Base-by-base conservation (phyloP, 2,113 vertebrate species). In the Rynchops niger region DNA sequence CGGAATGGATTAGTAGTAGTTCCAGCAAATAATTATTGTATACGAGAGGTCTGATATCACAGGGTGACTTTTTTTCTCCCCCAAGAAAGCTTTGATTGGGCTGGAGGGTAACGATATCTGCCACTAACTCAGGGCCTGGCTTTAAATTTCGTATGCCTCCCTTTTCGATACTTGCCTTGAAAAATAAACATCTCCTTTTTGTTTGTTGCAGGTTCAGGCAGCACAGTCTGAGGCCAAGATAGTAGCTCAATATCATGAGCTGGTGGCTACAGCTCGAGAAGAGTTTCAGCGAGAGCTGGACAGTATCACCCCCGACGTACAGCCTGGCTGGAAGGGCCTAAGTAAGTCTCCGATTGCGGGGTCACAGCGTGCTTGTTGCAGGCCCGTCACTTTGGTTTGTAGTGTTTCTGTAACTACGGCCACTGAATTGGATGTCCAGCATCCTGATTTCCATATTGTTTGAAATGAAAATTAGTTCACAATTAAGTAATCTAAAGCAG, bases 221-320 rank as follows among this genome's bases (percentile, higher is more conserved):
- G 99, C 99, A 6, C 99, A 99, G 15, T 98, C 99, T 0, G 99
- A 99, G 90, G 99, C 99, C 34, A 99, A 99, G 97, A 98, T 99
- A 0, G 98, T 99, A 14, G 98, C 99, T 96, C 99, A 99, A 90
- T 99, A 99, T 94, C 99, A 99, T 16, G 99, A 99, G 69, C 98
- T 99, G 67, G 99, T 99, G 76, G 98, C 98, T 47, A 99, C 98
- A 95, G 99, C 99, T 66, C 98, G 99, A 66, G 98, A 98, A 32
- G 99, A 99, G 96, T 99, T 99, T 92, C 99, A 98, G 93, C 98
- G 97, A 72, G 99, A 99, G 96, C 98, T 99, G 2, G 99, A 99
- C 96, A 99, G 99, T 87, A 99, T 99, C 69, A 99, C 99, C 71
- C 99, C 99, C 1, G 99, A 99, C 2, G 98, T 99, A 56, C 98